Conservation (phyloP, 2,113 vertebrate species). For the Pterophyllum scalare region DNA sequence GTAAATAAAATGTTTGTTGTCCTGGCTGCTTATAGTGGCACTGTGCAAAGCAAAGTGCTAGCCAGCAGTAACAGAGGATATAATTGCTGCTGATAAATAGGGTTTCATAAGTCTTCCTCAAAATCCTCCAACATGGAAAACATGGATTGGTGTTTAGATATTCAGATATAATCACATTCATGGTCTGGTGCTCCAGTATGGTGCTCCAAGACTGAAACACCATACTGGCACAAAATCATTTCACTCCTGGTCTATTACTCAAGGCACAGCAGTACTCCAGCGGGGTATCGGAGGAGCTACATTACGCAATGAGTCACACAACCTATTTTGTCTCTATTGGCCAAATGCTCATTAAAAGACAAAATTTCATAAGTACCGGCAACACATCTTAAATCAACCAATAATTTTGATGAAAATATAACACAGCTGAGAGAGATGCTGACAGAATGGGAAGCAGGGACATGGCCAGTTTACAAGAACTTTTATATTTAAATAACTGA, state of each 20-base stretch:
- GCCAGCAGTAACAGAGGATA: not conserved
- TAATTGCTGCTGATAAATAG: slow-evolving; percentile 4
- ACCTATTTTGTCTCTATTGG: slow-evolving; percentile 26
- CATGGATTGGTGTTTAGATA: not conserved
- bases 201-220: slow-evolving; percentile 25
- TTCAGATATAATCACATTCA: slow-evolving; percentile 21
- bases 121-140: not conserved
- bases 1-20: not conserved
- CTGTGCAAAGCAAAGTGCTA: not conserved
- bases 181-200: slow-evolving; percentile 35
- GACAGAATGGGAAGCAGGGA: not conserved
- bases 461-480: not conserved
- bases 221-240: slow-evolving; percentile 30
- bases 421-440: not conserved
- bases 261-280: slow-evolving; percentile 10
- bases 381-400: slow-evolving; percentile 23
- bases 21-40: not conserved
- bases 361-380: not conserved
- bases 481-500: not conserved
- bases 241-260: slow-evolving; percentile 35
- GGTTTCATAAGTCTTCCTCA: not conserved
- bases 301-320: slow-evolving; percentile 15
- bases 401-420: not conserved
- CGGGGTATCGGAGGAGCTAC: not conserved
- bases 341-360: slow-evolving; percentile 8